phyloP scores from a whole-genome alignment of 1,140 invertebrate genomes.

The Calycopis cecrops region DNA sequence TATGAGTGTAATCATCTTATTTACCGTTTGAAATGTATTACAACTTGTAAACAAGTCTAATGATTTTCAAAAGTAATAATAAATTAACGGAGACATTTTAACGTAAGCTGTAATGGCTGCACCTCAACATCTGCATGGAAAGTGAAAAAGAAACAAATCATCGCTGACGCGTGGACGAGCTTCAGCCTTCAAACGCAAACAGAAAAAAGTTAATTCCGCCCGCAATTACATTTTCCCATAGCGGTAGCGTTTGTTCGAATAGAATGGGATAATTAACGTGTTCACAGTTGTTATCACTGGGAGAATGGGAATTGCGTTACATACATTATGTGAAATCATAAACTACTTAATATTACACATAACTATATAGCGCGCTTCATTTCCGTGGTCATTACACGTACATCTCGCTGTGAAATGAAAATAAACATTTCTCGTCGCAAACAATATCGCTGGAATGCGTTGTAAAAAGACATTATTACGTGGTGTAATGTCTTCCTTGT shows the following conservation, averaged over 20 bases:
- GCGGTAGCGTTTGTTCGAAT: constrained; percentile 28
- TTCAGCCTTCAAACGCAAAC: not conserved
- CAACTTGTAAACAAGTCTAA: too few species aligned
- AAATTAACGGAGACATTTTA: too few species aligned
- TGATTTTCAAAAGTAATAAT: too few species aligned
- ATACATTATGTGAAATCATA: constrained; percentile 24
- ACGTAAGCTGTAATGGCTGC: too few species aligned
- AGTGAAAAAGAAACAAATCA: constrained; percentile 2
- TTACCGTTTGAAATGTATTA: too few species aligned
- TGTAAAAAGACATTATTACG: not conserved
- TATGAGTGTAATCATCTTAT: too few species aligned
- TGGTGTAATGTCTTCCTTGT: too few species aligned
- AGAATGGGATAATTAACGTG: constrained; percentile 38
- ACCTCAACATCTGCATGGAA: not conserved
- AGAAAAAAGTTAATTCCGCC: constrained; percentile 3
- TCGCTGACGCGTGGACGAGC: not conserved
- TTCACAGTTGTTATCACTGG: constrained; percentile 30
- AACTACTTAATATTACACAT: constrained; percentile 4
- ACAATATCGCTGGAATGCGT: constrained; percentile 4
- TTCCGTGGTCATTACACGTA: constrained; percentile 3
- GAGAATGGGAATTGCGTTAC: constrained; percentile 20
- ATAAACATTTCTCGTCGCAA: constrained; percentile 1
- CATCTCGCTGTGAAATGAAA: constrained; percentile 3
- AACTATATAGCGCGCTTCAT: constrained; percentile 11
- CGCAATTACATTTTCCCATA: constrained; percentile 27